These are phyloP conservation scores for Pseudocheirus occidentalis DNA, from an alignment of 2,797 vertebrate species.

Conservation along the genomic window DNA sequence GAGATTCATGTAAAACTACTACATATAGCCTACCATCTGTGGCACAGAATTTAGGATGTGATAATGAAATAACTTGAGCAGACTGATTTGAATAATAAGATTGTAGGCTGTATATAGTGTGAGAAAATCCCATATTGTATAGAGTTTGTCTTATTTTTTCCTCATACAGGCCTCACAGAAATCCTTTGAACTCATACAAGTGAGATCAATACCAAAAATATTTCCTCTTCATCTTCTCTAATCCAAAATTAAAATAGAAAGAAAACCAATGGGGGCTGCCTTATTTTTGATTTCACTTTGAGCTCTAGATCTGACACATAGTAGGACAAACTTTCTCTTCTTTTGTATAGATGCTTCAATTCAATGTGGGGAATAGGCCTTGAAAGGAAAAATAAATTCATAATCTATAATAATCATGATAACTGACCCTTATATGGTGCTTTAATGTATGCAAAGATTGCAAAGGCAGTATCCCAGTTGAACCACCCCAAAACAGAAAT, in stretches of 20 bases:
- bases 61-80: conserved; percentile 67
- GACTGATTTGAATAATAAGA: conserved; percentile 74
- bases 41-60: conserved; percentile 62
- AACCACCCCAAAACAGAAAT: not conserved
- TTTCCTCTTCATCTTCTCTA: not conserved
- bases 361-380: conserved; percentile 7
- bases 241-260: conserved; percentile 20
- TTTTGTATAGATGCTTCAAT: conserved; percentile 48
- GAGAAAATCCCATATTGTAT: conserved; percentile 63
- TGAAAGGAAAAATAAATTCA: conserved; percentile 2
- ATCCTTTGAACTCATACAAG: conserved; percentile 56
- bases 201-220: conserved; percentile 24
- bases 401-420: not conserved
- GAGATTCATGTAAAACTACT: not conserved
- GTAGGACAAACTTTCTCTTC: conserved; percentile 49
- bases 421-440: not conserved
- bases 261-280: not conserved
- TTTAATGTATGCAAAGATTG: not conserved
- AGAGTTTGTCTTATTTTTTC: conserved; percentile 60
- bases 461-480: not conserved
- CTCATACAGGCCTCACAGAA: conserved; percentile 54
- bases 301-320: conserved; percentile 29
- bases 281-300: conserved; percentile 35
- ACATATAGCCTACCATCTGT: conserved; percentile 63
- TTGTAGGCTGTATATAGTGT: conserved; percentile 23